Base-by-base conservation (phyloP, 2,888 invertebrate genomes). In the Malacosoma neustria region DNA sequence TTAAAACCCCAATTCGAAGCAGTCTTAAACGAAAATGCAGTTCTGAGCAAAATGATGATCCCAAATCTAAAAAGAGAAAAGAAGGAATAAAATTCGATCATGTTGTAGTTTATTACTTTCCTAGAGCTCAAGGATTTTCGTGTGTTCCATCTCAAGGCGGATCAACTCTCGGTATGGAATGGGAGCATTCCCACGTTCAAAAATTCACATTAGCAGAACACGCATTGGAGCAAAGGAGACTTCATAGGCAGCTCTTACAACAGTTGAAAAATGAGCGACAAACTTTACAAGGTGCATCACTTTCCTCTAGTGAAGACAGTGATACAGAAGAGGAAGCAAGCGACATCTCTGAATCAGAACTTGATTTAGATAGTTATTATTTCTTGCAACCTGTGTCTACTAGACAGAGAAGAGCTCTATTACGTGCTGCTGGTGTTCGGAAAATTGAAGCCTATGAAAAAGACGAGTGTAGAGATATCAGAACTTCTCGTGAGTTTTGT, bases 71-170 rank as follows among this genome's bases (percentile, higher is more conserved):
- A 61, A 93, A 91, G 65, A 89, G 89, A 61, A 95, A 94, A 76
- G 91, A 92, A 54, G 91, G 90, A 32, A 96, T 98, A 45, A 90
- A 92, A 48, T 98, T 98, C 71, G 93, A 96, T 54, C 93, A 91
- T 49, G 98, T 98, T 0, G 96, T 96, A 12, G 97, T 98, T 6
- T 98, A 91, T 76, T 98, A 98, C 80, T 98, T 99, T 80, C 95
- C 96, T 2, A 88, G 98, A 61, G 90, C 95, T 37, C 96, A 96
- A 86, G 96, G 96, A 12, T 95, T 96, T 75, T 92, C 94, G 29
- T 96, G 96, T 79, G 95, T 96, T 44, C 96, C 96, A 34, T 96
- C 96, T 7, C 92, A 94, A 79, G 95, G 95, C 38, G 93, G 93
- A 3, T 93, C 92, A n/a, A 98, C 98, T 2, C 87, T 98, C 48